Percentiles rank a stretch among this genome's conserved stretches.
Evolutionary conservation across 2,113 vertebrate species (phyloP).

Genomic region (Ifrita kowaldi): DNA sequence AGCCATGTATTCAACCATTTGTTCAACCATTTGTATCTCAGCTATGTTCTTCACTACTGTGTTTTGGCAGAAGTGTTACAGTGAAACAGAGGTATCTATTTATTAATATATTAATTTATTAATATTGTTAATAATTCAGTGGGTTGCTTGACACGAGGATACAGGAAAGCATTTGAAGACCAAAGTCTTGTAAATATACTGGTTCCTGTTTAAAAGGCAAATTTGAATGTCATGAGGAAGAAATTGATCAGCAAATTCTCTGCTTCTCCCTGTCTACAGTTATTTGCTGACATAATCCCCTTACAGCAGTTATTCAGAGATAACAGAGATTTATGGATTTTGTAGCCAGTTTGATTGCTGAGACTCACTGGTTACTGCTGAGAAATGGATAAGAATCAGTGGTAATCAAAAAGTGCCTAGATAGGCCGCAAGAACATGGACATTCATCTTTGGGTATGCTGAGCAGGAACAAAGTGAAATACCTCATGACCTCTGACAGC

Average conservation of each 20-base stretch:
- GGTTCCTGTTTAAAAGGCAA: neutral
- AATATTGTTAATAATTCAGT: neutral
- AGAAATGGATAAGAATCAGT: neutral
- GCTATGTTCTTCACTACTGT: neutral
- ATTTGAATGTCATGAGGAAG: neutral
- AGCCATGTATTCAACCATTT: neutral
- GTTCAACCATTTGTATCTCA: neutral
- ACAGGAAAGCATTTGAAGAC: neutral
- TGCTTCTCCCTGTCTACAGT: neutral
- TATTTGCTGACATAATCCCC: neutral
- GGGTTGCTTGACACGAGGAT: neutral
- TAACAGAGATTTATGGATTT: neutral
- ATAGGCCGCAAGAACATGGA: neutral
- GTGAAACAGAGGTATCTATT: neutral
- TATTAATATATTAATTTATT: neutral
- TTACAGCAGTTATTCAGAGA: neutral
- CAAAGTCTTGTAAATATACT: neutral
- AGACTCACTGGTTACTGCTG: neutral
- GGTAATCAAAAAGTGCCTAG: neutral
- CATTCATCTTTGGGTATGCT: neutral
- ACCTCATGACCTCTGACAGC: neutral
- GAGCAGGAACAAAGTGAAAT: neutral
- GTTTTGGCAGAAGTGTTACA: neutral
- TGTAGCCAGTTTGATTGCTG: neutral
- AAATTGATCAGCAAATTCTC: neutral